Evolutionary conservation across 2,113 vertebrate species (phyloP).

Genomic region (Gila orcuttii): DNA sequence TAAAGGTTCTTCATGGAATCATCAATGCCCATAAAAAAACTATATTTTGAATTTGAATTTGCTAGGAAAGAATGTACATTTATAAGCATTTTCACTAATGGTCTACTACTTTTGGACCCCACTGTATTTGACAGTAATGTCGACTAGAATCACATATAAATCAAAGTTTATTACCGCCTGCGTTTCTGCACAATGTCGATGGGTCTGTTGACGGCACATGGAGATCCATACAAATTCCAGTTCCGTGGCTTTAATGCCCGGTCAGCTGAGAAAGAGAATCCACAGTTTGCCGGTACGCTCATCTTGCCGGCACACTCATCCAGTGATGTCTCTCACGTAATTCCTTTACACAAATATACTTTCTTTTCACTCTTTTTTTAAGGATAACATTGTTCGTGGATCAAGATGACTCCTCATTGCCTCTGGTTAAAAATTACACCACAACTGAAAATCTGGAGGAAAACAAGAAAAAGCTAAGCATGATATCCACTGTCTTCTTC

Average conservation of each 20-base stretch:
- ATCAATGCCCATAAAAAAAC: too few relatives aligned
- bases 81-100: background rate
- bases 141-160: conserved; percentile 47
- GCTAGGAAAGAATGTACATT: background rate
- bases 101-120: background rate
- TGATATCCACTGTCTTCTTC: background rate
- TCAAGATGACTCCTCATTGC: conserved; percentile 42
- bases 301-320: conserved; percentile 58
- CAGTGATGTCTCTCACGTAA: conserved; percentile 17
- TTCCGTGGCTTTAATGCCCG: conserved; percentile 66
- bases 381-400: conserved; percentile 28
- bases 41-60: too few relatives aligned
- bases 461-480: background rate
- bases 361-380: conserved; percentile 60
- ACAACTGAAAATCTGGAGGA: background rate
- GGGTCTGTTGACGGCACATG: conserved; percentile 78
- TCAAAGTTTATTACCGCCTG: conserved; percentile 77
- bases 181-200: conserved; percentile 80
- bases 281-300: conserved; percentile 76
- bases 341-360: background rate
- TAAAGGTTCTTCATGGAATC: too few relatives aligned
- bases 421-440: background rate
- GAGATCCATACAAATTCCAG: conserved; percentile 75
- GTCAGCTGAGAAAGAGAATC: conserved; percentile 68
- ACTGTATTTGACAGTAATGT: background rate